These are phyloP conservation scores for Aquatica leii DNA, from an alignment of 2,888 invertebrate species.

Conservation along the genomic window DNA sequence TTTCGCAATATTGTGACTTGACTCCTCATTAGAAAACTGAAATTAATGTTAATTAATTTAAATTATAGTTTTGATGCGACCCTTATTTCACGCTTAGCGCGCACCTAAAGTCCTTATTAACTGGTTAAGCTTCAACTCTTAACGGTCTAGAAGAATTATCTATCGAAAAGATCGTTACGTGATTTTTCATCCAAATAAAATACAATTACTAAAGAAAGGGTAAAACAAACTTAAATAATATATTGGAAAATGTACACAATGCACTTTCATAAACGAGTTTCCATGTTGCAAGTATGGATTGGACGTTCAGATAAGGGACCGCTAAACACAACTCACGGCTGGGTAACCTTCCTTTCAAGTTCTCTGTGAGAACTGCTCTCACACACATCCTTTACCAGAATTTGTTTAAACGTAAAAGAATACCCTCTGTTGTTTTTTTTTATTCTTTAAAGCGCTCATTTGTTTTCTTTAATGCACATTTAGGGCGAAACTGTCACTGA, in stretches of 20 bases:
- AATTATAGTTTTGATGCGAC: not conserved
- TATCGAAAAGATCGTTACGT: not conserved
- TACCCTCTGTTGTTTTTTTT: conserved; percentile 12
- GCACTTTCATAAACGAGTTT: conserved; percentile 26
- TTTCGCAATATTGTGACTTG: no score
- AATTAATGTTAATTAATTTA: conserved; percentile 10
- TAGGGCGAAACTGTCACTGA: no score
- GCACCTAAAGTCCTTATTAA: no score
- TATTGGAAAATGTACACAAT: conserved; percentile 13
- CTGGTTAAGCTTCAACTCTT: no score
- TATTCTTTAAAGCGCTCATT: no score
- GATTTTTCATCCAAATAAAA: conserved; percentile 6
- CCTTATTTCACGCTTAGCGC: conserved; percentile 6
- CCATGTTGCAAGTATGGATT: conserved; percentile 33
- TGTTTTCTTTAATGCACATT: conserved; percentile 6
- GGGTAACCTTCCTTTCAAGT: conserved; percentile 35
- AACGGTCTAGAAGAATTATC: no score
- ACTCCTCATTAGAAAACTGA: no score
- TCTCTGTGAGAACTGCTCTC: conserved; percentile 31
- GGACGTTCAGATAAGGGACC: conserved; percentile 37
- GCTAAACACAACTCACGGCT: conserved; percentile 33
- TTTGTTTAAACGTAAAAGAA: conserved; percentile 25
- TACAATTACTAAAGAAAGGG: not conserved
- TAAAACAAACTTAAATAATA: not conserved
- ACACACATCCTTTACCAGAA: conserved; percentile 30